Evolutionary conservation across 2,797 vertebrate species (phyloP).

Genomic region (Gobionotothen gibberifrons): DNA sequence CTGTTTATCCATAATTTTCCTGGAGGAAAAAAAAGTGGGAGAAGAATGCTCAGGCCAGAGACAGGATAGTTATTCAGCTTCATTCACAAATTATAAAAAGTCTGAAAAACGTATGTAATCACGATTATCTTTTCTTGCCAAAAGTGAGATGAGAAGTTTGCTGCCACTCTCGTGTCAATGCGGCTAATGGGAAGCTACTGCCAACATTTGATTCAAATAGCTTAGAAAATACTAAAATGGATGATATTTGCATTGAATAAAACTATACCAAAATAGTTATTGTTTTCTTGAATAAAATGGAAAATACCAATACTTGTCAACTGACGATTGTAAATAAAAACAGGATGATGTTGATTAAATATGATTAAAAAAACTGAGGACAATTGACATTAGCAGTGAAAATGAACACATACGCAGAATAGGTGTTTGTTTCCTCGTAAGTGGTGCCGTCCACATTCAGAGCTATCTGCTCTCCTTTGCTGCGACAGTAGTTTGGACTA

Average conservation of each 20-base stretch:
- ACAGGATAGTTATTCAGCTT: background rate
- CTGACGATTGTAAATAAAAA: too few species aligned
- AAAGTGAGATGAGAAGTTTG: background rate
- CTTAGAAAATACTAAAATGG: background rate
- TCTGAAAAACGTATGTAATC: background rate
- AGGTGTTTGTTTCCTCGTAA: conserved; percentile 92
- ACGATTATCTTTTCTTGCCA: background rate
- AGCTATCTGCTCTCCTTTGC: conserved; percentile 98
- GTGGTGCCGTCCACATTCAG: conserved; percentile 94
- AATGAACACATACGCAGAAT: conserved; percentile 84
- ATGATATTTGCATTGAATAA: too few species aligned
- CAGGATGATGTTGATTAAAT: too few species aligned
- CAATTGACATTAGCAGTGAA: too few species aligned
- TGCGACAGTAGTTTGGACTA: conserved; percentile 97
- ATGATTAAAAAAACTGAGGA: too few species aligned
- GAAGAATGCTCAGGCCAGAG: background rate
- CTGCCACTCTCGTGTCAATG: background rate
- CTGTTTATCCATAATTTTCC: conserved; percentile 99
- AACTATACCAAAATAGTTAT: too few species aligned
- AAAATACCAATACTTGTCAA: too few species aligned
- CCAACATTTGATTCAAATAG: background rate
- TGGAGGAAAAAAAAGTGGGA: conserved; percentile 54
- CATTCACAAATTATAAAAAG: background rate
- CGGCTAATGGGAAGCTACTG: background rate
- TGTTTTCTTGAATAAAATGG: too few species aligned